A percentile compares a stretch with the other conserved stretches of the same genome.
Evolutionary conservation across 1,140 invertebrate genomes (phyloP).

Genomic region (Procambarus virginalis): DNA sequence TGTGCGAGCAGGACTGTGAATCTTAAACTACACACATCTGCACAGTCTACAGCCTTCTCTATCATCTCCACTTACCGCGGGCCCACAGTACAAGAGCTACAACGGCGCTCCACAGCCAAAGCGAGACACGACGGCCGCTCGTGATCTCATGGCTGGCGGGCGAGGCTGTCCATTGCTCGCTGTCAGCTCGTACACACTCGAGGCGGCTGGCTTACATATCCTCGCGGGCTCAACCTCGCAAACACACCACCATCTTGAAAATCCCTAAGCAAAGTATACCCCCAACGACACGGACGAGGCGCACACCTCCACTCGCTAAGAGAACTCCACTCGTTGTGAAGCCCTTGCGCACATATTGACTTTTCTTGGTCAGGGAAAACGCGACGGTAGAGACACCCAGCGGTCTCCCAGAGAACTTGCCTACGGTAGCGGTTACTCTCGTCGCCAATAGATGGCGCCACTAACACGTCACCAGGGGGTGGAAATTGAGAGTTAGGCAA

Average conservation of each 20-base stretch:
- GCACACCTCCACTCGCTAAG: conserved; percentile 50
- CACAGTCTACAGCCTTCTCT: neutral
- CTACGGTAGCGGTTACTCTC: neutral
- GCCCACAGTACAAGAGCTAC: conserved; percentile 45
- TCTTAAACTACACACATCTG: neutral
- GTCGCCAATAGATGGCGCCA: conserved; percentile 40
- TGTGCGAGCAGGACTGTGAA: no score
- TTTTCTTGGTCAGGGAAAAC: conserved; percentile 49
- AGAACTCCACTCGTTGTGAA: conserved; percentile 54
- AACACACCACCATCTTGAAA: conserved; percentile 26
- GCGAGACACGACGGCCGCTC: conserved; percentile 37
- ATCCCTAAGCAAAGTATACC: conserved; percentile 28
- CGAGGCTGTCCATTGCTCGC: conserved; percentile 47
- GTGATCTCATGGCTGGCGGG: conserved; percentile 39
- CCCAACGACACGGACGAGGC: conserved; percentile 34
- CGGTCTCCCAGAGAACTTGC: conserved; percentile 1
- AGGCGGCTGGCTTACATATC: conserved; percentile 45
- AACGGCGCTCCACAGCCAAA: conserved; percentile 44
- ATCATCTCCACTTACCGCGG: conserved; percentile 28
- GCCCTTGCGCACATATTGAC: conserved; percentile 61
- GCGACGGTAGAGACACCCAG: conserved; percentile 29
- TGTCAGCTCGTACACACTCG: neutral
- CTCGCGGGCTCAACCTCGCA: conserved; percentile 34
- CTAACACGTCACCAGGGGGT: neutral
- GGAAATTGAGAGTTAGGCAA: neutral